These are phyloP conservation scores for Phyllostomus discolor DNA, from an alignment of 2,113 vertebrate genomes.

Conservation along the genomic window DNA sequence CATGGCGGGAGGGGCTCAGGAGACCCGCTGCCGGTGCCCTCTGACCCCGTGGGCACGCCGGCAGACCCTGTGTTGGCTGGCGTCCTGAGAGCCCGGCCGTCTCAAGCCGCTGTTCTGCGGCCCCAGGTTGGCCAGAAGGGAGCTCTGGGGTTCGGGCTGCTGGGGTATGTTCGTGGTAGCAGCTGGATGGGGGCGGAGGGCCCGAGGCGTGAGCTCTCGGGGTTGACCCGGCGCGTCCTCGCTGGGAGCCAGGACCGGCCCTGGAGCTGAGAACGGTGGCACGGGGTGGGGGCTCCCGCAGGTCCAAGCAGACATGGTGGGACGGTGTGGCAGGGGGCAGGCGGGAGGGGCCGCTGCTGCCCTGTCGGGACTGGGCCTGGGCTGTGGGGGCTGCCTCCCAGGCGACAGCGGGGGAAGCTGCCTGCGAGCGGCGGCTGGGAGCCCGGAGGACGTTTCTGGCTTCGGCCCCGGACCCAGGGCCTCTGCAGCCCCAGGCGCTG, in stretches of 20 bases:
- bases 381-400: background rate
- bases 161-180: background rate
- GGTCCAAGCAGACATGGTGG: background rate
- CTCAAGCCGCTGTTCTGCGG: background rate
- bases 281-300: background rate
- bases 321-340: background rate
- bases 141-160: background rate
- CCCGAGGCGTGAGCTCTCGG: background rate
- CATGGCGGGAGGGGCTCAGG: background rate
- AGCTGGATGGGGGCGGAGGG: background rate
- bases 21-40: background rate
- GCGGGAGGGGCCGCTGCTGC: background rate
- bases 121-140: background rate
- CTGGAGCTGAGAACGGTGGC: background rate
- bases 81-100: accelerated
- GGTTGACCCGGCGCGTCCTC: background rate
- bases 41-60: background rate
- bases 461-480: background rate
- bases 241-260: background rate
- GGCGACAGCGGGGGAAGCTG: background rate
- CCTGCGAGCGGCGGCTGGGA: background rate
- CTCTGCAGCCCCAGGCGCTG: background rate
- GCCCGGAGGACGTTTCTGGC: constrained; percentile 62
- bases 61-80: background rate
- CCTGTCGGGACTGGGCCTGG: background rate